A percentile compares a stretch with the other conserved stretches of the same genome.
phyloP scores from a whole-genome alignment of 2,888 invertebrate genomes.

The Tachina lurida region DNA sequence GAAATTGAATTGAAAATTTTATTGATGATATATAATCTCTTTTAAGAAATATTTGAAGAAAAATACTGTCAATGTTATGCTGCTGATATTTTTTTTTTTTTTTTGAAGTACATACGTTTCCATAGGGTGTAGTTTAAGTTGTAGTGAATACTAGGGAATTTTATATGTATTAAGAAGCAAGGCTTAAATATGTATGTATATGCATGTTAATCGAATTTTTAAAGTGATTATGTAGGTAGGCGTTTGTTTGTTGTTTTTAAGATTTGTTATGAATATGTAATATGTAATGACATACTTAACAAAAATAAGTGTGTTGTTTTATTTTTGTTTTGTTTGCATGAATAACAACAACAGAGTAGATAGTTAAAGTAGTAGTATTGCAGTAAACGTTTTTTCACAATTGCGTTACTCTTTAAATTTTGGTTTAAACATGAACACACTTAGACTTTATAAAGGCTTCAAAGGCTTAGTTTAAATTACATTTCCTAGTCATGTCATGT shows the following conservation, averaged over 20 bases:
- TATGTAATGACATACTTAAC: slow-evolving; percentile 65
- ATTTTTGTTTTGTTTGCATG: slow-evolving; percentile 42
- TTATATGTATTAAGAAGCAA: slow-evolving; percentile 52
- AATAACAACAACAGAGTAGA: slow-evolving; percentile 68
- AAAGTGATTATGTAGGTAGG: slow-evolving; percentile 50
- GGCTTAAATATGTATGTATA: slow-evolving; percentile 55
- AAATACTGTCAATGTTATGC: slow-evolving; percentile 51
- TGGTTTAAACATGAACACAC: slow-evolving; percentile 71
- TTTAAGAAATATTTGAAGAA: slow-evolving; percentile 19
- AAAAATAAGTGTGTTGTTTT: slow-evolving; percentile 66
- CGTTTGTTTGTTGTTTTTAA: slow-evolving; percentile 40
- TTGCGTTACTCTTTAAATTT: slow-evolving; percentile 69
- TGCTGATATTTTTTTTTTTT: slow-evolving; percentile 20
- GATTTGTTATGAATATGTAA: slow-evolving; percentile 53
- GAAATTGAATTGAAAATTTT: slow-evolving; percentile 13
- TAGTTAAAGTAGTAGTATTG: slow-evolving; percentile 67
- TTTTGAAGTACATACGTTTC: slow-evolving; percentile 17
- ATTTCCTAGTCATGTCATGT: slow-evolving; percentile 43
- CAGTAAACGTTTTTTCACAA: slow-evolving; percentile 58
- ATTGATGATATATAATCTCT: not conserved
- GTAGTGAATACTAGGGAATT: slow-evolving; percentile 42
- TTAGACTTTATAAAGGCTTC: slow-evolving; percentile 67
- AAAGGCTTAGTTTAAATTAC: slow-evolving; percentile 61
- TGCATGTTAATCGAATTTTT: slow-evolving; percentile 60
- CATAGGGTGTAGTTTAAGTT: slow-evolving; percentile 29